Base-by-base conservation (phyloP, 2,113 vertebrate genomes). In the western clawed frog (Xenopus tropicalis) region DNA sequence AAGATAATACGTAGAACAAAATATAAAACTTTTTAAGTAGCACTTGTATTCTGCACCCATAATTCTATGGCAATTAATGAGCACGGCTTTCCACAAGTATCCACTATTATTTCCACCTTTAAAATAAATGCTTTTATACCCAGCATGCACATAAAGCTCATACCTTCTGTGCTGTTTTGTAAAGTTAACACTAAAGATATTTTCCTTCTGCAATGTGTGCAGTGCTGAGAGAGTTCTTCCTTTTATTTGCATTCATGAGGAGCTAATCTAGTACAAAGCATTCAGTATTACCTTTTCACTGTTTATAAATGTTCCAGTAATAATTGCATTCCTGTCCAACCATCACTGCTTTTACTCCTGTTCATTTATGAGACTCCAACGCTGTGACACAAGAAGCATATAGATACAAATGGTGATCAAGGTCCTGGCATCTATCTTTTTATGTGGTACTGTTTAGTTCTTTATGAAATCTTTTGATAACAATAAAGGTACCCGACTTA, bases 401-500 rank as follows among this genome's bases (percentile, higher is more conserved):
- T 9, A 54, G 14, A 54, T 54, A 54, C 4, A n/a, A 54, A 54
- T n/a, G 52, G 52, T n/a, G 19, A n/a, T n/a, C 52, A 54, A 54
- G 52, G 52, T 54, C n/a, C 7, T 48, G 48, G 11, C 22, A 68
- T 74, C 79, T 68, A 70, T 67, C 63, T 43, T 74, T 75, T 77
- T 70, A 16, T 8, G 58, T 4, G 22, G 58, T 62, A 23, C 37
- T 48, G 17, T 78, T 80, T 80, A 73, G 62, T 83, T 75, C 81
- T 70, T 46, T 75, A 61, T 76, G 70, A 76, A 78, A 4, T 24
- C 1, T 58, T 20, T 74, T 20, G 57, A 70, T 78, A 69, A 84
- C 68, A 85, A 90, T 82, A 84, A 20, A 54, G 16, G 16, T n/a
- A 10, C 1, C 52, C n/a, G 52, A 17, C 17, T 17, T n/a, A 54